Evolutionary conservation across 2,888 invertebrate species (phyloP), one percentile per base, ranked within the genome.

Genomic region (Parnassius orleans): DNA sequence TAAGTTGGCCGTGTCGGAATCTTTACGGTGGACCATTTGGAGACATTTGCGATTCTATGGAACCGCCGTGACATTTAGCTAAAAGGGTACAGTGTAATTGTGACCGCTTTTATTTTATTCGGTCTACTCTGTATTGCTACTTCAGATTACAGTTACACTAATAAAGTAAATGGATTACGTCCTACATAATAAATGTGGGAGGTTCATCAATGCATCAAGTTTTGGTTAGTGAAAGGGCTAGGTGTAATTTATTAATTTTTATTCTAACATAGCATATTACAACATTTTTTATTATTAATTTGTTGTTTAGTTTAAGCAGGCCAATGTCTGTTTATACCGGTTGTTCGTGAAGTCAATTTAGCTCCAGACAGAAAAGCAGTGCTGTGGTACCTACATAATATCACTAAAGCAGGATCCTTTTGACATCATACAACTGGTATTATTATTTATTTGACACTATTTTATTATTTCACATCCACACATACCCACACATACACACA

Each of bases 21-120:
- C 73, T 75, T 76, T 73, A 73, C 72, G 69, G 66, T 52, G 61
- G 48, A 67, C 65, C 73, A 69, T 74, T 75, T 72, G 65, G 71
- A 59, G 71, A 72, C 73, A 72, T 73, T 72, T 73, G 72, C 70
- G 72, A 76, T 74, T 73, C 70, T 69, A 70, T 70, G 69, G 67
- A 62, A 62, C 65, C 68, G 63, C 71, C 69, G 64, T 75, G 75
- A 70, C 74, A 76, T 75, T 75, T 72, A 68, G 73, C 75, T 76
- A 76, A 75, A 75, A 75, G 75, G 75, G 74, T 75, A 70, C 65
- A 60, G 58, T 65, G 70, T 72, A 73, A 72, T 75, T 72, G 69
- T 70, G 61, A 63, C 63, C 64, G 66, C 65, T 63, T 71, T 71
- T 71, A 63, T 72, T 71, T 69, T 68, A 68, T 68, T 65, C 66